These are phyloP conservation scores for Parochlus steinenii DNA, from an alignment of 2,888 invertebrate genomes.

Conservation along the genomic window DNA sequence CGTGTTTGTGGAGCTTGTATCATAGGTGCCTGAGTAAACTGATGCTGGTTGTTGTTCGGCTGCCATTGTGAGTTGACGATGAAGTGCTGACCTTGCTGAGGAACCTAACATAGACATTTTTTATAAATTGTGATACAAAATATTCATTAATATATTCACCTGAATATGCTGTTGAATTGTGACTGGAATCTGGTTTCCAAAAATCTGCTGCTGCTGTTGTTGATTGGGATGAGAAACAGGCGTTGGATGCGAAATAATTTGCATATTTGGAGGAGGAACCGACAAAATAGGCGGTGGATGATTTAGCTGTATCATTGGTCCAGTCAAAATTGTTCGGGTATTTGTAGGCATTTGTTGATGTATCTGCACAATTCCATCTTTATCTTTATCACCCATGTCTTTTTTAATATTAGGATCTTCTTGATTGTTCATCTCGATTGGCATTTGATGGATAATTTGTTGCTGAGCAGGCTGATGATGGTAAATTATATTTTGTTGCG, in stretches of 20 bases:
- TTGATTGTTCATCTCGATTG: constrained; percentile 1
- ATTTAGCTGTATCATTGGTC: constrained; percentile 1
- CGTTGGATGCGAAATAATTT: no score
- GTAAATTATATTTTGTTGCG: constrained; percentile 18
- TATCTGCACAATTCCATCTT: not conserved
- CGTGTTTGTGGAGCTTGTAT: no score
- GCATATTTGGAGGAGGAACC: constrained; percentile 2
- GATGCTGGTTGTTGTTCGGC: constrained; percentile 4
- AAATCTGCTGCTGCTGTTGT: not conserved
- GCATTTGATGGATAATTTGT: no score
- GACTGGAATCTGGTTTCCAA: no score
- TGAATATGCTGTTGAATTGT: no score
- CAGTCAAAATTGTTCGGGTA: not conserved
- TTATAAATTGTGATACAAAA: no score
- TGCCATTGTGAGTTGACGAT: constrained; percentile 5
- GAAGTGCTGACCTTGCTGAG: constrained; percentile 5
- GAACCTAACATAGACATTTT: no score
- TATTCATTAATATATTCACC: no score
- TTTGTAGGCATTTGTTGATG: not conserved
- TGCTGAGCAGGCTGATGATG: constrained; percentile 4
- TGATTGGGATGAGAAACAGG: no score
- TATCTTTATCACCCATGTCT: not conserved
- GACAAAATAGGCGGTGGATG: constrained; percentile 8
- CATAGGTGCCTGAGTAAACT: no score
- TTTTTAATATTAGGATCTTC: not conserved